Conservation (phyloP, 2,888 invertebrate genomes). For the Phyllotreta striolata region DNA sequence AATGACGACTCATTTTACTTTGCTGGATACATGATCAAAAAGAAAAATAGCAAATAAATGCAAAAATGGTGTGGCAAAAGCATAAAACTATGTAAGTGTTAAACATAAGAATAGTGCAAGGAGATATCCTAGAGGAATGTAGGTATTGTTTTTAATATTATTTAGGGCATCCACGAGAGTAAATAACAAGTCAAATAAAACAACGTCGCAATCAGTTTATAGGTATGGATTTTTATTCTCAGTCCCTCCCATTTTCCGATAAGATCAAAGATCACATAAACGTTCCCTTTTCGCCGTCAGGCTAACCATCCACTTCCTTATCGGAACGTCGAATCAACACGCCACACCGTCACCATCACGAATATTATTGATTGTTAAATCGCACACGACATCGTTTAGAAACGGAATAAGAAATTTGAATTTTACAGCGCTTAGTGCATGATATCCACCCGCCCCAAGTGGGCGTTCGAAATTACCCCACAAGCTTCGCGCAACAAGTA, state of each 20-base stretch:
- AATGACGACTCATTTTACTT: no score
- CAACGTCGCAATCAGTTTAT: not conserved
- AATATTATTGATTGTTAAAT: slow-evolving; percentile 32
- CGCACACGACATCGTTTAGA: slow-evolving; percentile 13
- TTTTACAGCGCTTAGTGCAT: not conserved
- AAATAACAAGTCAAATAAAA: not conserved
- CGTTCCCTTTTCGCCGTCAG: slow-evolving; percentile 45
- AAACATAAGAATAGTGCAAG: no score
- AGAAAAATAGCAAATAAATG: no score
- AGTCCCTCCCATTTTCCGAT: slow-evolving; percentile 25
- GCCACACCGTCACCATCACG: slow-evolving; percentile 37
- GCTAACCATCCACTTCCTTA: slow-evolving; percentile 51
- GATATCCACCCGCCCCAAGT: not conserved
- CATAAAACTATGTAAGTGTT: no score
- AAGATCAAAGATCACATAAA: slow-evolving; percentile 39
- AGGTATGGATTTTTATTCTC: not conserved
- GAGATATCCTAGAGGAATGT: no score
- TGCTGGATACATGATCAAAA: no score
- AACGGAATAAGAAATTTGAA: slow-evolving; percentile 8
- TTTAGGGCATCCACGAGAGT: no score
- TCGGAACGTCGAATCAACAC: slow-evolving; percentile 43
- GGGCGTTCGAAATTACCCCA: no score
- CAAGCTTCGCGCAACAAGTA: no score
- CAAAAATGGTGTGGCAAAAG: no score
- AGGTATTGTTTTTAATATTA: no score